phyloP scores from a whole-genome alignment of 2,888 invertebrate species.

The Hyalella azteca region DNA sequence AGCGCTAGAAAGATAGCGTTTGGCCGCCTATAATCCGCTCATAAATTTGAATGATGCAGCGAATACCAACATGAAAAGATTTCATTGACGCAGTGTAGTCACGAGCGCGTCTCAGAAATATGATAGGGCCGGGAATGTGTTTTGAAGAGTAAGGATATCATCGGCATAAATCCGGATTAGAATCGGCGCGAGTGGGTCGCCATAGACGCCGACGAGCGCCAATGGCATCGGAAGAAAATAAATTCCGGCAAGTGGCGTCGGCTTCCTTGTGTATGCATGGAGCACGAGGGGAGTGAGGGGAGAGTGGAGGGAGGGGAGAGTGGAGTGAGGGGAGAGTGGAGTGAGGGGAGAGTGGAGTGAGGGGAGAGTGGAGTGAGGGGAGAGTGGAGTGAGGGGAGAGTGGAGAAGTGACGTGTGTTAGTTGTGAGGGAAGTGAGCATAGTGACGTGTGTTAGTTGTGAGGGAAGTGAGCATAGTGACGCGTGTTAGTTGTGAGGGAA shows the following conservation, averaged over 20 bases:
- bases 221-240: slow-evolving; percentile 20
- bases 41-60: too few relatives aligned
- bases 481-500: background rate
- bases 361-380: background rate
- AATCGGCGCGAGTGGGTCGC: slow-evolving; percentile 13
- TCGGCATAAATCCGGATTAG: slow-evolving; percentile 32
- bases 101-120: slow-evolving; percentile 18
- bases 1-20: too few relatives aligned
- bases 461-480: background rate
- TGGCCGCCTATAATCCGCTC: too few relatives aligned
- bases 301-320: background rate
- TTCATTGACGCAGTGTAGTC: background rate
- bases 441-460: background rate
- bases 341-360: background rate
- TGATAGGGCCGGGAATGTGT: background rate
- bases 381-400: background rate
- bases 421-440: background rate
- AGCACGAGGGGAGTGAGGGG: background rate
- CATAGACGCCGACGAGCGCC: slow-evolving; percentile 11
- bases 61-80: background rate
- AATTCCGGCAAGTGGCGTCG: background rate
- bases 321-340: background rate
- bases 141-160: background rate
- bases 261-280: slow-evolving; percentile 30
- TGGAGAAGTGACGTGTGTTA: background rate